Percentiles rank a stretch among this genome's conserved stretches.
These are phyloP conservation scores for Ophraella communa DNA, from an alignment of 2,888 invertebrate genomes.

Conservation along the genomic window DNA sequence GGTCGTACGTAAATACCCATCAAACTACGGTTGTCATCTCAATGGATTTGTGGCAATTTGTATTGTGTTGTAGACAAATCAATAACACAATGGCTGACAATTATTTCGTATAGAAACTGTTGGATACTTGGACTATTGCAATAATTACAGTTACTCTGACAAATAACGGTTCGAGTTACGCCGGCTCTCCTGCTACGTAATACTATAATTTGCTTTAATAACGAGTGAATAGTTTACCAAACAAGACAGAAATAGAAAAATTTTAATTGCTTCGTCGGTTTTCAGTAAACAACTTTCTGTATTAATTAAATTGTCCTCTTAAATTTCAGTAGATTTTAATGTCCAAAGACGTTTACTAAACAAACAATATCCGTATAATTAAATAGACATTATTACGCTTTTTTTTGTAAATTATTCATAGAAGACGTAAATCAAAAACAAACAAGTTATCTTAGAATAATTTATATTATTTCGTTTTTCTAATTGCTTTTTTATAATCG, in stretches of 20 bases:
- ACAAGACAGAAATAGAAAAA: background rate
- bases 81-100: conserved; percentile 28
- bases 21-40: conserved; percentile 17
- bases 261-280: background rate
- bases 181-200: conserved; percentile 4
- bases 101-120: conserved; percentile 19
- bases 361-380: background rate
- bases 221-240: background rate
- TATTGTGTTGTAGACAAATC: conserved; percentile 28
- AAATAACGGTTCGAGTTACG: conserved; percentile 18
- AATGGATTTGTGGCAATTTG: conserved; percentile 32
- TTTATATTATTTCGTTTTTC: too few species aligned
- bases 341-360: background rate
- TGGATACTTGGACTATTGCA: conserved; percentile 16
- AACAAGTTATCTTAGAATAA: too few species aligned
- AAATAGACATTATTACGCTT: too few species aligned
- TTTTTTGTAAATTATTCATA: too few species aligned
- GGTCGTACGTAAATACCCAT: conserved; percentile 25
- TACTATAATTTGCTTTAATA: background rate
- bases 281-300: background rate
- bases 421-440: too few species aligned
- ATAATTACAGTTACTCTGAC: conserved; percentile 18
- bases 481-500: too few species aligned
- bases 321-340: background rate
- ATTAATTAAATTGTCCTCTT: background rate